Evolutionary conservation across 35 echinoderm and acorn worm species (phyloP), one percentile per base, ranked within the genome.

Genomic region (Apostichopus parvimensis): DNA sequence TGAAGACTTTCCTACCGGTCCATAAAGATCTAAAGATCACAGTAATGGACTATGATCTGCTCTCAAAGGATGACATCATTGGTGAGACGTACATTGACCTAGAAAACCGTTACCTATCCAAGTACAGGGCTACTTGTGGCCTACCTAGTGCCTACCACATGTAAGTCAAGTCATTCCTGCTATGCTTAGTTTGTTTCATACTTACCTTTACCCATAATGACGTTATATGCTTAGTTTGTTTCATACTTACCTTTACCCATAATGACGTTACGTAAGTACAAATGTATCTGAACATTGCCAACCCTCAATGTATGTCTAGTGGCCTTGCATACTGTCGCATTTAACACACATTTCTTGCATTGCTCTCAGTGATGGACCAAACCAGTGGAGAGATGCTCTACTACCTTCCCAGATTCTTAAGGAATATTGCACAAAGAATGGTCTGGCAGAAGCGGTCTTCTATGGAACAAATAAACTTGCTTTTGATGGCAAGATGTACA

Each of bases 31-130:
- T 99, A 21, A 94, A 92, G 93, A 91, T 99, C 12, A 90, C 95
- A 0, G 95, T 99, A 9, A 95, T 94, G 95, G 97, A 99, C 92
- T 94, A 99, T 79, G 97, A 99, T 83, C 88, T 95, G 13, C 79
- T 99, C 13, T 96, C 95, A 76, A 99, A 92, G 13, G 97, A 99
- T 86, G 97, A 99, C 93, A 93, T 99, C 56, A 99, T 99, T n/a
- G 97, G 97, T 8, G 97, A 99, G 88, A 99, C 97, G 0, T 60
- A 89, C 80, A 96, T 99, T 82, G 97, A 99, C 83, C 88, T 99
- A 59, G 97, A 99, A 85, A 99, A 99, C 79, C 87, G 97, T 53
- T 93, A 94, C 71, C 93, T 99, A 9, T 93, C 95, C 81, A 96
- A 99, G 65, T 96, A 77, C 88, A 91, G 97, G n/a, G 97, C 97